Evolutionary conservation across 2,797 vertebrate species (phyloP), one percentile per base, ranked within the genome.

Genomic region (Muraenolepis orangiensis): DNA sequence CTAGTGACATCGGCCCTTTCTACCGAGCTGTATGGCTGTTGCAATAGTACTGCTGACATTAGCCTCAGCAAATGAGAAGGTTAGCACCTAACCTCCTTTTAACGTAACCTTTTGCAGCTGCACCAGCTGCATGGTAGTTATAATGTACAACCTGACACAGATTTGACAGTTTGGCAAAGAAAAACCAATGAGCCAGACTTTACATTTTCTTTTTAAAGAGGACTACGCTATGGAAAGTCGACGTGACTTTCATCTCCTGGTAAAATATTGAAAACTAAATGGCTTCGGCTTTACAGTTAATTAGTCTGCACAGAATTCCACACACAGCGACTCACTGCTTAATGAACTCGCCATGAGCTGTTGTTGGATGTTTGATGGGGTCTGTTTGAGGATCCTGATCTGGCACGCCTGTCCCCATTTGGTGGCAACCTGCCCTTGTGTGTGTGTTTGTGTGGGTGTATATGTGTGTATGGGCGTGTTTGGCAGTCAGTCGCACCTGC

Each of bases 251-350:
- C 73, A 82, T 69, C 70, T 72, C 76, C 70, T 40, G 68, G 71
- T 85, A 57, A 84, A 85, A 80, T 82, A 78, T 82, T 61, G 71
- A 83, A 80, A 75, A 72, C n/a, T 66, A 84, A 85, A 87, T 87
- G 83, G 80, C 75, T 80, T 70, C 7, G 28, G 81, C 20, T 78
- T 87, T 84, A 85, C 83, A 85, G 82, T 77, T 88, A 88, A 90
- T 87, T 86, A 87, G 77, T 77, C 71, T 78, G 80, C 46, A 42
- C 14, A 16, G 40, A 42, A 10, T 20, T 20, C 20, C 46, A 5
- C 46, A 51, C 14, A 34, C 3, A 42, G 10, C 4, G 2, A 14
- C 13, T 51, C 46, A 14, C 46, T 8, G 4, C 46, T n/a, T 51
- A 51, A 51, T n/a, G 46, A 51, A 51, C n/a, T 51, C 46, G 18